Base-by-base conservation (phyloP, 1,140 invertebrate species). In the Aphelenchoides fujianensis region DNA sequence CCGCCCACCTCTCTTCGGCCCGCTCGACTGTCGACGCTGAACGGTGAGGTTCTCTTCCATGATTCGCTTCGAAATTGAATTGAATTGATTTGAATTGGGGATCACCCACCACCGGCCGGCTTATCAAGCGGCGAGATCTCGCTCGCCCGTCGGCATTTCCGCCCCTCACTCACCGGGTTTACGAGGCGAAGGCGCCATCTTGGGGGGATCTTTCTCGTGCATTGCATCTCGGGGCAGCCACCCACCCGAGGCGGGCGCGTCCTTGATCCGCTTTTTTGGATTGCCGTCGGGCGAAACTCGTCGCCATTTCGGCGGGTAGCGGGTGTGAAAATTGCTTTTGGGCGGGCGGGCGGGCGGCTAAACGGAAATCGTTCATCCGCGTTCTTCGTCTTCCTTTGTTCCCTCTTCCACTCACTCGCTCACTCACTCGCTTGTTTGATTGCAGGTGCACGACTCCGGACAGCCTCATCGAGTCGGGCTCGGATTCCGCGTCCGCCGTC, bases 401-500 rank as follows among this genome's bases (percentile, higher is more conserved):
- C n/a, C n/a, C n/a, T n/a, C n/a, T n/a, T n/a, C n/a, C n/a, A n/a
- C n/a, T n/a, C n/a, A n/a, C n/a, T n/a, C n/a, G n/a, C n/a, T n/a
- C n/a, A n/a, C n/a, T n/a, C n/a, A n/a, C n/a, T n/a, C n/a, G n/a
- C n/a, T n/a, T n/a, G n/a, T n/a, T 48, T 48, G 12, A 48, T 48
- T 48, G 12, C 12, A 79, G 78, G 54, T 72, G 68, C 27, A 34
- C 77, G 34, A 79, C 77, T 16, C 78, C 78, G 30, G 78, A 79
- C 70, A 82, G 80, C 32, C 27, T 79, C n/a, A 79, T 78, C 52
- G 76, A 78, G 69, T 52, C 30, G 28, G 74, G 75, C 12, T 62
- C 37, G 27, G 76, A 78, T 41, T 79, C 77, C n/a, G 76, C 76
- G 12, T 55, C 35, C 19, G 64, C 62, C 16, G 73, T 62, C 34